phyloP scores from a whole-genome alignment of 2,888 invertebrate species.

The Epiblema foenella region DNA sequence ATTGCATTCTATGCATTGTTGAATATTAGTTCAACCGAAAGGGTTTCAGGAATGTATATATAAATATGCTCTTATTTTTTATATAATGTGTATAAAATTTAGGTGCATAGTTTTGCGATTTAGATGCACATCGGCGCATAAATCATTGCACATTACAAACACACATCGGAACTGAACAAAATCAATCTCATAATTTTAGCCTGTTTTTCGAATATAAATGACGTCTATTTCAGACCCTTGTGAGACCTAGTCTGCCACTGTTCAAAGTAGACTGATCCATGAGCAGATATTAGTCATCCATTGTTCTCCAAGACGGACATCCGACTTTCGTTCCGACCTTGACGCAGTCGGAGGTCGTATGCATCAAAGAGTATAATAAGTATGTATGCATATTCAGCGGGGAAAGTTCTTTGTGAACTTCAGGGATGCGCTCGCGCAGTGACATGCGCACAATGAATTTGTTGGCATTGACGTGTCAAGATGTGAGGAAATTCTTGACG shows the following conservation, averaged over 20 bases:
- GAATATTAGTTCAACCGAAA: neutral
- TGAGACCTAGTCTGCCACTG: neutral
- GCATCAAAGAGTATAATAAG: too few species aligned
- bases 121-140: too few species aligned
- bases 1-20: neutral
- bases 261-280: neutral
- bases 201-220: too few species aligned
- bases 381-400: slow-evolving; percentile 26
- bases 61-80: too few species aligned
- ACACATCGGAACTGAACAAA: too few species aligned
- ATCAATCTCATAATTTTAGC: too few species aligned
- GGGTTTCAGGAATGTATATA: too few species aligned
- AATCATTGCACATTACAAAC: too few species aligned
- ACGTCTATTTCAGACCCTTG: too few species aligned
- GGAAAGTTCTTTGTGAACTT: slow-evolving; percentile 35
- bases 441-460: neutral
- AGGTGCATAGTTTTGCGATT: too few species aligned
- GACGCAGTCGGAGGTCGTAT: slow-evolving; percentile 31
- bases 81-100: too few species aligned
- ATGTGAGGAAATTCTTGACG: slow-evolving; percentile 1
- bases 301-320: slow-evolving; percentile 11
- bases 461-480: neutral
- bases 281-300: neutral
- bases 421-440: slow-evolving; percentile 8
- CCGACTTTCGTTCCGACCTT: slow-evolving; percentile 39